Evolutionary conservation across 2,888 invertebrate genomes (phyloP).

Genomic region (Cheilosia urbana): DNA sequence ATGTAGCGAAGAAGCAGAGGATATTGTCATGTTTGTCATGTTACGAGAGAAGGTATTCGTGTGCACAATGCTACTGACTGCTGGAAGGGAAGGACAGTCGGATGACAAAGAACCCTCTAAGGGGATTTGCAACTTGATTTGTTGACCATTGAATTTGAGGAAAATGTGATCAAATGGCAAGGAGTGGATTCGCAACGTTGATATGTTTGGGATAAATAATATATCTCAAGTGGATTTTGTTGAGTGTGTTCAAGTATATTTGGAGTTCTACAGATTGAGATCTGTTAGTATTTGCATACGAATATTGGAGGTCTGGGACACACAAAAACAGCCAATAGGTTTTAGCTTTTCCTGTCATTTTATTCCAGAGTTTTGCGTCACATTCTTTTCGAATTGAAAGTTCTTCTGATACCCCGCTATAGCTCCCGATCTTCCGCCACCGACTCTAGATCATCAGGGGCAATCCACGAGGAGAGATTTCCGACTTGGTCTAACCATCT

Average conservation of each 20-base stretch:
- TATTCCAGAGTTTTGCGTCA: too few species aligned
- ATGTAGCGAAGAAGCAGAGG: neutral
- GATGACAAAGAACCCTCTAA: neutral
- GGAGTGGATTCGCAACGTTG: constrained; percentile 29
- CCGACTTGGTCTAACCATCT: too few species aligned
- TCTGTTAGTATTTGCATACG: neutral
- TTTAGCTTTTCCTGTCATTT: too few species aligned
- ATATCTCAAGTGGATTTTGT: neutral
- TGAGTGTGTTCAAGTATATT: neutral
- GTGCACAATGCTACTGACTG: constrained; percentile 18
- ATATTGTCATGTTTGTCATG: constrained; percentile 61
- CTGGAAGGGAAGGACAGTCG: neutral
- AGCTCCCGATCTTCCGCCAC: too few species aligned
- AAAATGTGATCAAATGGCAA: constrained; percentile 52
- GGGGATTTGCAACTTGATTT: constrained; percentile 67
- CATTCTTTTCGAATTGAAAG: too few species aligned
- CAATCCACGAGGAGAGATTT: too few species aligned
- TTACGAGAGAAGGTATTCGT: constrained; percentile 39
- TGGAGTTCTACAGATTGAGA: neutral
- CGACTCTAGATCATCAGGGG: too few species aligned
- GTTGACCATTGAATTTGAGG: constrained; percentile 64
- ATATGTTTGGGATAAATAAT: neutral
- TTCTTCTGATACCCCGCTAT: too few species aligned
- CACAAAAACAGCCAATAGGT: too few species aligned
- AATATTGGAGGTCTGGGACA: too few species aligned